These are phyloP conservation scores for Lydus trimaculatus DNA, from an alignment of 2,888 invertebrate species.

Conservation along the genomic window DNA sequence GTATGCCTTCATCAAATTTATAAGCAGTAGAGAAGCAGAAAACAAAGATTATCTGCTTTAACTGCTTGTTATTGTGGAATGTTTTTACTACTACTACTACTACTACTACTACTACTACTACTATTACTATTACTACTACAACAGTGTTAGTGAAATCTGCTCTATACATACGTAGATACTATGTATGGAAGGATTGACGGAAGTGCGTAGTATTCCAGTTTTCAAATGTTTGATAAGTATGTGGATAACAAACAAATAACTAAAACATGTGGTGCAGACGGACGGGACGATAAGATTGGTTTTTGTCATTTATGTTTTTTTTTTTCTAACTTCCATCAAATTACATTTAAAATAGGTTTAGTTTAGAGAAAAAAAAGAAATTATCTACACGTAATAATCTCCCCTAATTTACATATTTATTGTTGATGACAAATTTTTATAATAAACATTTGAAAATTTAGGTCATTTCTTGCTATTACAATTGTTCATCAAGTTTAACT, in stretches of 20 bases:
- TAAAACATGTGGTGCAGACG: not conserved
- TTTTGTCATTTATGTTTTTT: not conserved
- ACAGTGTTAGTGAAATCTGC: not conserved
- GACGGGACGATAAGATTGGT: not conserved
- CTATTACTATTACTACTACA: not conserved
- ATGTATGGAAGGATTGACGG: constrained; percentile 2
- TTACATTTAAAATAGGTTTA: not conserved
- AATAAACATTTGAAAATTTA: not conserved
- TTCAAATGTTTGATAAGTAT: not conserved
- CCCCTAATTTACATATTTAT: not conserved
- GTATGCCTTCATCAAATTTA: too few relatives aligned
- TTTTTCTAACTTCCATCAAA: not conserved
- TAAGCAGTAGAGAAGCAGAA: too few relatives aligned
- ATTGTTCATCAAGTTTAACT: not conserved
- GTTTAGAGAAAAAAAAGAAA: not conserved
- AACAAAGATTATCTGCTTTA: too few relatives aligned
- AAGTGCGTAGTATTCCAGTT: constrained; percentile 1
- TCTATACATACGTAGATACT: too few relatives aligned
- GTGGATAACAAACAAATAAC: not conserved
- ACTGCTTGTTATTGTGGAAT: not conserved
- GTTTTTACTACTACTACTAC: too few relatives aligned
- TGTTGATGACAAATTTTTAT: constrained; percentile 1
- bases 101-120: too few relatives aligned
- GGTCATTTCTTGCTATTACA: not conserved
- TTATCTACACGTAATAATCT: not conserved